Evolutionary conservation across 2,113 vertebrate species (phyloP).

Genomic region (Hucho hucho): DNA sequence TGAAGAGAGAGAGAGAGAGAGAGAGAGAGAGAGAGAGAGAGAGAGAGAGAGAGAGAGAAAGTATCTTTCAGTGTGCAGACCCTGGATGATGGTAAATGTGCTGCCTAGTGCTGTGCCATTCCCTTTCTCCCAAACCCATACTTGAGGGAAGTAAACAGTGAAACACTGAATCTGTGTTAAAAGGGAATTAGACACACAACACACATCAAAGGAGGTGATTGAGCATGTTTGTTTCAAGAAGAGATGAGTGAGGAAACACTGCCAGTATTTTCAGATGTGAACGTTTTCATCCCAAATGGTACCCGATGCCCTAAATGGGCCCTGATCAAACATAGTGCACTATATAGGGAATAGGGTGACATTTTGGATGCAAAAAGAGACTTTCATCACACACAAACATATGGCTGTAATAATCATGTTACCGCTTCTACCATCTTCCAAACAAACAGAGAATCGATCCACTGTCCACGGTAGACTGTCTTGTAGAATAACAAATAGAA

Average conservation of each 20-base stretch:
- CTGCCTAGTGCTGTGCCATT: slow-evolving; percentile 3
- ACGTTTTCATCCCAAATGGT: neutral
- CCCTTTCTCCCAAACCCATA: slow-evolving; percentile 35
- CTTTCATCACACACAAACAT: slow-evolving; percentile 62
- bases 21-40: slow-evolving; percentile 13
- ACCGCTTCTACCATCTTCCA: slow-evolving; percentile 40
- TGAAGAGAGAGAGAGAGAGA: slow-evolving; percentile 23
- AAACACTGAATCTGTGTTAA: slow-evolving; percentile 58
- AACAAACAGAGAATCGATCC: slow-evolving; percentile 44
- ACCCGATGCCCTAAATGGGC: too few relatives aligned
- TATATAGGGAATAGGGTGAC: too few relatives aligned
- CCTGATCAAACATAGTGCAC: too few relatives aligned
- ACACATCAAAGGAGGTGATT: slow-evolving; percentile 69
- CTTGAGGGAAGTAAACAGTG: slow-evolving; percentile 47
- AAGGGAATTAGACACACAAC: slow-evolving; percentile 67
- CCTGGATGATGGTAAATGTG: neutral
- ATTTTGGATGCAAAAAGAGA: slow-evolving; percentile 10
- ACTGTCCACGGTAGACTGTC: slow-evolving; percentile 33
- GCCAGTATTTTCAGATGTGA: slow-evolving; percentile 59
- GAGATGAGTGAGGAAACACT: slow-evolving; percentile 62
- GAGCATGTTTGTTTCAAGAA: slow-evolving; percentile 62
- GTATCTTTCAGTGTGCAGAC: too few relatives aligned
- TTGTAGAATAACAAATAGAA: slow-evolving; percentile 43
- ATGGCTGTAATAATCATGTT: slow-evolving; percentile 59
- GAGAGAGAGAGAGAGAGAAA: slow-evolving; percentile 2